These are phyloP conservation scores for Coranthus polyacanthus DNA, from an alignment of 2,797 vertebrate genomes.

Conservation along the genomic window DNA sequence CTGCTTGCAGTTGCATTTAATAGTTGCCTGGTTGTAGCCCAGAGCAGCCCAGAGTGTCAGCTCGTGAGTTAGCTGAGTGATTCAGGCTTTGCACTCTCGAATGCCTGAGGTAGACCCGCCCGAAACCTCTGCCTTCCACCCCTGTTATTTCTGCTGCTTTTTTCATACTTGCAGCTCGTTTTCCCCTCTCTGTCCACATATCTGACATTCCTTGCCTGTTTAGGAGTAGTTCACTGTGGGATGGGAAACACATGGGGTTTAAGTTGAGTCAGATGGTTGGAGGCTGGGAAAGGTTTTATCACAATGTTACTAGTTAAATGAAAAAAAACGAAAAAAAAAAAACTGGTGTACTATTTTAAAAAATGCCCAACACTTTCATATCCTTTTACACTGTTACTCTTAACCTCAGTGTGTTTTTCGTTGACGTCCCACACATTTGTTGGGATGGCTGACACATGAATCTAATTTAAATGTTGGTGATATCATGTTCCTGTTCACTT, in stretches of 20 bases:
- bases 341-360: slow-evolving; percentile 41
- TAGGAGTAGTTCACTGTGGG: slow-evolving; percentile 70
- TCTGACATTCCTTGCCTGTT: slow-evolving; percentile 81
- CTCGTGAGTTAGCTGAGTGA: slow-evolving; percentile 51
- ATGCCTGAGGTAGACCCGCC: slow-evolving; percentile 79
- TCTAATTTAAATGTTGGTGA: slow-evolving; percentile 14
- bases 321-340: no score
- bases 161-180: slow-evolving; percentile 66
- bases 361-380: slow-evolving; percentile 46
- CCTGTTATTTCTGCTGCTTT: slow-evolving; percentile 80
- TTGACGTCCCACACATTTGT: slow-evolving; percentile 61
- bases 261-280: slow-evolving; percentile 62
- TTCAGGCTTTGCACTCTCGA: slow-evolving; percentile 59
- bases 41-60: slow-evolving; percentile 44
- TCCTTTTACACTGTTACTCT: slow-evolving; percentile 48
- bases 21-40: slow-evolving; percentile 27
- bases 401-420: slow-evolving; percentile 17
- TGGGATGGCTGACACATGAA: no score
- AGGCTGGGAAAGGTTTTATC: slow-evolving; percentile 47
- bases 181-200: slow-evolving; percentile 67
- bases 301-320: slow-evolving; percentile 34
- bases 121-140: slow-evolving; percentile 72
- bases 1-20: slow-evolving; percentile 40
- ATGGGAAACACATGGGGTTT: slow-evolving; percentile 80
- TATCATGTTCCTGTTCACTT: slow-evolving; percentile 14